Evolutionary conservation across 2,113 vertebrate species (phyloP).

Genomic region (Gambusia holbrooki): DNA sequence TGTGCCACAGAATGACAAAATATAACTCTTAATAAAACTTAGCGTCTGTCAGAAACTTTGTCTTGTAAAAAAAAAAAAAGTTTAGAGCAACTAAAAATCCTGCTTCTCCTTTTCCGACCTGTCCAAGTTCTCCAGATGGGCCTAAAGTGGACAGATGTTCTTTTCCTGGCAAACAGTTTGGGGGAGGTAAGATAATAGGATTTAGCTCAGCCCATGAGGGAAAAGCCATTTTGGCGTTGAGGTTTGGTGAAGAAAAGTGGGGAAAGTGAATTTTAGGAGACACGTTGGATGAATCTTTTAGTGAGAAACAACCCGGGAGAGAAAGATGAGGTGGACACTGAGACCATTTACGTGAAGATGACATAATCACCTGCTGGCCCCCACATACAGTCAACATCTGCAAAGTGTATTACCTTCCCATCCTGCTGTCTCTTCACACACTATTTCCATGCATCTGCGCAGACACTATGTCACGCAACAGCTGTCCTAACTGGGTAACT

Average conservation of each 20-base stretch:
- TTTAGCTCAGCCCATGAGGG: constrained; percentile 16
- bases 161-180: constrained; percentile 42
- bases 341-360: constrained; percentile 59
- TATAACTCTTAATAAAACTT: constrained; percentile 30
- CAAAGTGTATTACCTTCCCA: constrained; percentile 41
- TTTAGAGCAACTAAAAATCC: constrained; percentile 51
- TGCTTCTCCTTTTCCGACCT: constrained; percentile 39
- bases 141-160: constrained; percentile 9
- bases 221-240: not conserved
- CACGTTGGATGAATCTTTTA: not conserved
- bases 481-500: constrained; percentile 8
- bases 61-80: constrained; percentile 15
- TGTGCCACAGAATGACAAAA: not conserved
- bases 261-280: not conserved
- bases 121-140: constrained; percentile 17
- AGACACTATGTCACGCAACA: constrained; percentile 44
- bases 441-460: constrained; percentile 41
- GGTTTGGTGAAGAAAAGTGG: not conserved
- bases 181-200: constrained; percentile 5
- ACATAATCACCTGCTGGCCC: constrained; percentile 71
- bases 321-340: constrained; percentile 27
- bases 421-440: constrained; percentile 2
- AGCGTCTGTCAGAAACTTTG: constrained; percentile 30
- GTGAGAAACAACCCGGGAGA: constrained; percentile 13
- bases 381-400: constrained; percentile 63